A percentile compares a stretch with the other conserved stretches of the same genome.
Evolutionary conservation across 2,888 invertebrate species (phyloP).

Genomic region (Melanostoma scalare): DNA sequence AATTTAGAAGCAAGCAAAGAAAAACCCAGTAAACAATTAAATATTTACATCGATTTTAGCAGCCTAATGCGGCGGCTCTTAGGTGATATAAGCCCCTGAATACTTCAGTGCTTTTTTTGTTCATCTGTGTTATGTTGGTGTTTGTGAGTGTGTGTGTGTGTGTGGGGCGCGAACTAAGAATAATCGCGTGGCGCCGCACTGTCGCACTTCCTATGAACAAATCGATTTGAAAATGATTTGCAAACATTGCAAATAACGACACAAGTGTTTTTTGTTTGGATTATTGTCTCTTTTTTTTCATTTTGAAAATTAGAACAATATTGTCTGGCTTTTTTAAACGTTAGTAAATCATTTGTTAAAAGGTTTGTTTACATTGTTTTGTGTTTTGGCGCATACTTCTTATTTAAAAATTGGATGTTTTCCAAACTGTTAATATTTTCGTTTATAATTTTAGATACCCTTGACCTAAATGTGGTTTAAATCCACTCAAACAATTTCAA

Average conservation of each 20-base stretch:
- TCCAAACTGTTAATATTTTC: not conserved
- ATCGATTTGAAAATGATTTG: conserved; percentile 57
- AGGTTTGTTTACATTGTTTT: not conserved
- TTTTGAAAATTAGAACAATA: not conserved
- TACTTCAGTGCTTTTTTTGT: not conserved
- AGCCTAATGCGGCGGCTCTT: not conserved
- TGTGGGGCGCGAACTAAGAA: conserved; percentile 47
- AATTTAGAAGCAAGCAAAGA: conserved; percentile 16
- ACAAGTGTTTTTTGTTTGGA: conserved; percentile 1
- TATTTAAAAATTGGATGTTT: not conserved
- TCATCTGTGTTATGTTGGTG: not conserved
- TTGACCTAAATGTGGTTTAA: conserved; percentile 2
- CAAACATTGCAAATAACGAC: conserved; percentile 32
- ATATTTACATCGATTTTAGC: not conserved
- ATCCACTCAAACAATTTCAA: not conserved
- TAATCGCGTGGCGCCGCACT: conserved; percentile 64
- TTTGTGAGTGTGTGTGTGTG: conserved; percentile 24
- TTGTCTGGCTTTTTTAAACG: not conserved
- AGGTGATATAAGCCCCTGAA: not conserved
- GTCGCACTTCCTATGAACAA: conserved; percentile 66
- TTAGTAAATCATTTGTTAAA: not conserved
- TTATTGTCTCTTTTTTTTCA: not conserved
- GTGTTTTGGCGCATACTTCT: too few species aligned
- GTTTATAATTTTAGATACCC: conserved; percentile 7
- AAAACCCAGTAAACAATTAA: conserved; percentile 33